Base-by-base conservation (phyloP, 2,888 invertebrate genomes). In the Arenicola marina region DNA sequence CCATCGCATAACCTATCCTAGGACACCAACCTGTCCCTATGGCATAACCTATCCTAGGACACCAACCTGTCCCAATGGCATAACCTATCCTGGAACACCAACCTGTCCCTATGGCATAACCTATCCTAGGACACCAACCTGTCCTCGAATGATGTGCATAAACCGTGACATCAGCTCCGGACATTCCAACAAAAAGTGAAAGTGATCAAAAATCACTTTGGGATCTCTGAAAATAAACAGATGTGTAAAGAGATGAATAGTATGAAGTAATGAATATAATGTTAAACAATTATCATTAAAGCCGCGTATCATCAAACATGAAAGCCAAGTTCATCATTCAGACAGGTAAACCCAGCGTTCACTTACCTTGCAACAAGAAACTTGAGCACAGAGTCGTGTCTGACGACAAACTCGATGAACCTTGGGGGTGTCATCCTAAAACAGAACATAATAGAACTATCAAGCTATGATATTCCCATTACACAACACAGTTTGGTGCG, bases 131-230 rank as follows among this genome's bases (percentile, higher is more conserved):
- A 26, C 7, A 28, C 57, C 11, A 7, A 57, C 57, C 57, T 57
- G 61, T 21, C 68, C 54, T 58, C 74, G 73, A 31, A 81, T 77
- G 38, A 78, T 75, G 62, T 76, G 73, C 62, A 78, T 67, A 60
- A 79, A 80, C 28, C 76, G 69, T 3, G 75, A 70, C 76, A 79
- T 79, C 34, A 79, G 67, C 58, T 78, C 78, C 44, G 77, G 78
- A 62, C 77, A 77, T 58, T 79, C 78, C 54, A 81, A 63, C 46
- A 81, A 68, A 61, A 81, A 81, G 67, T 76, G 78, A 61, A 81
- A 80, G 66, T 81, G 79, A 55, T 78, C 76, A 71, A 81, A 80
- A 60, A 81, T 80, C 57, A 79, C 72, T 45, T 71, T 68, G 4
- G 81, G 79, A 66, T 78, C 76, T 63, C 80, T 79, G 73, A 21